A percentile compares a stretch with the other conserved stretches of the same genome.
Evolutionary conservation across 2,888 invertebrate species (phyloP).

Genomic region (Stegana nigrithorax): DNA sequence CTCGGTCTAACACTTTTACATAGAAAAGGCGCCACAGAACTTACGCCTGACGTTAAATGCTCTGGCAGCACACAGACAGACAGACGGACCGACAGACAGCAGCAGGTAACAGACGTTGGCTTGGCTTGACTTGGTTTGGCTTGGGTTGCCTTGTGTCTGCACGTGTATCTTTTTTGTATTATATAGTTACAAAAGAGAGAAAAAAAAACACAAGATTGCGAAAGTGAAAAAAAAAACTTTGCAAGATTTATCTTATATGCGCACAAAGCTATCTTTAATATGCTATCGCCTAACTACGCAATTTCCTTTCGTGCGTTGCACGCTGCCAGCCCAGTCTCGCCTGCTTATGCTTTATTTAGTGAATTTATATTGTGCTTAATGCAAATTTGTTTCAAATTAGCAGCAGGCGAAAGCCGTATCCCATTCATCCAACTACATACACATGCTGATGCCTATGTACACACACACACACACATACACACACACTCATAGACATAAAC

Average conservation of each 20-base stretch:
- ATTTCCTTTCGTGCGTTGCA: background rate
- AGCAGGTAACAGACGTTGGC: no score
- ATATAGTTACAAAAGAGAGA: background rate
- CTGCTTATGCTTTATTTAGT: slow-evolving; percentile 23
- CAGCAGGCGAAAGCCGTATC: no score
- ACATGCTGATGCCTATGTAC: no score
- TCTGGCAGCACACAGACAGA: no score
- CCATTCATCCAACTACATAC: no score
- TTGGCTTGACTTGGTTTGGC: background rate
- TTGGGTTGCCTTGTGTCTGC: background rate
- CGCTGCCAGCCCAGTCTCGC: background rate
- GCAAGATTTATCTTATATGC: slow-evolving; percentile 38
- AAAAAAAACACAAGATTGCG: background rate
- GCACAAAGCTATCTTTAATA: slow-evolving; percentile 23
- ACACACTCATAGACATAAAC: no score
- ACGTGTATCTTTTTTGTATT: no score
- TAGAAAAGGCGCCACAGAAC: background rate
- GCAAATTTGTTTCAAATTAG: slow-evolving; percentile 24
- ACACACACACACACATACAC: no score
- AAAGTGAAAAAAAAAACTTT: background rate
- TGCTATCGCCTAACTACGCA: slow-evolving; percentile 12
- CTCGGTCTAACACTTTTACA: background rate
- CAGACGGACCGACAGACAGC: no score
- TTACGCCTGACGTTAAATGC: no score
- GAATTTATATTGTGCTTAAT: slow-evolving; percentile 36